Conservation (phyloP, 2,888 invertebrate genomes). For the Eulithis testata region DNA sequence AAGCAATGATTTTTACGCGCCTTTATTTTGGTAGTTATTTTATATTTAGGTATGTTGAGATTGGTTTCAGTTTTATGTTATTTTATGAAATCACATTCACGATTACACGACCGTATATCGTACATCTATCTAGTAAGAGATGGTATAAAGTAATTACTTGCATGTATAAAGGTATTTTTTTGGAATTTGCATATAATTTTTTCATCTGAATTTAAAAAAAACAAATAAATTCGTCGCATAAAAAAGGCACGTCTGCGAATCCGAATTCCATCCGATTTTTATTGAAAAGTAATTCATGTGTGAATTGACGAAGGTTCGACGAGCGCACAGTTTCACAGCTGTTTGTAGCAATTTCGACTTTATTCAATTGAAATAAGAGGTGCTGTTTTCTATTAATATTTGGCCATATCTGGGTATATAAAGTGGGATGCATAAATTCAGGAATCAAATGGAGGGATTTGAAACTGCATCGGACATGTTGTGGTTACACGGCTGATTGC, state of each 20-base stretch:
- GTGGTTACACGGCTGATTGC: constrained; percentile 31
- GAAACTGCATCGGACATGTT: constrained; percentile 38
- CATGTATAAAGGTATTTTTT: neutral
- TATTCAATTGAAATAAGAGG: constrained; percentile 13
- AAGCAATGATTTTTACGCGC: too few relatives aligned
- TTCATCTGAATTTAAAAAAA: constrained; percentile 8
- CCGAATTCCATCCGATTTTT: constrained; percentile 52
- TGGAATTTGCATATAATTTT: constrained; percentile 4
- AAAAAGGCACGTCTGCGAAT: constrained; percentile 50
- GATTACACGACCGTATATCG: too few relatives aligned
- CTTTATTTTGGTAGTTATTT: too few relatives aligned
- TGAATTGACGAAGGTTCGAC: constrained; percentile 61
- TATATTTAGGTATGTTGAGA: too few relatives aligned
- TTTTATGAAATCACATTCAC: too few relatives aligned
- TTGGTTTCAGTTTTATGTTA: too few relatives aligned
- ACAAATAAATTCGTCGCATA: constrained; percentile 25
- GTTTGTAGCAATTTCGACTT: constrained; percentile 35
- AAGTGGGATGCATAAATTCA: constrained; percentile 50
- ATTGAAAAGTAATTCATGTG: constrained; percentile 59
- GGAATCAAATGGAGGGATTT: constrained; percentile 47
- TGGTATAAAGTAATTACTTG: neutral
- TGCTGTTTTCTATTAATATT: constrained; percentile 7
- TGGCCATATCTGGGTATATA: constrained; percentile 15
- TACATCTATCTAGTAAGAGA: too few relatives aligned
- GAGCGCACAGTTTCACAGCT: constrained; percentile 26